These are phyloP conservation scores for Papilio glaucus DNA, from an alignment of 1,140 invertebrate genomes.

Conservation along the genomic window DNA sequence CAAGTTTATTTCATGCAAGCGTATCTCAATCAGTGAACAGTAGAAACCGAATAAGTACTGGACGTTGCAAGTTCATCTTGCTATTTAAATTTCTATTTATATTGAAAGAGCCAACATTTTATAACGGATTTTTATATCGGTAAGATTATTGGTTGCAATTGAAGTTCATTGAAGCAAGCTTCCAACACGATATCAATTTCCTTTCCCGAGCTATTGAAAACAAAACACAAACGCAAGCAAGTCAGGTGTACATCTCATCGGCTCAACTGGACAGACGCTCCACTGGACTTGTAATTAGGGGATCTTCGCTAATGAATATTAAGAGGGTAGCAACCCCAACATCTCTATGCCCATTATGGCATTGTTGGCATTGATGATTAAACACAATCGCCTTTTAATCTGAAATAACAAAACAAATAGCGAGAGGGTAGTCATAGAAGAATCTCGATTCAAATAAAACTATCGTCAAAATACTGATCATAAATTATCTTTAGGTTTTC, in stretches of 20 bases:
- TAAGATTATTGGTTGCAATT: slow-evolving; percentile 63
- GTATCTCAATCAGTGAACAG: background rate
- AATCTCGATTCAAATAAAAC: slow-evolving; percentile 6
- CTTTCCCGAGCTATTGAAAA: slow-evolving; percentile 65
- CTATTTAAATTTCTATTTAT: slow-evolving; percentile 32
- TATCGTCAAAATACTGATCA: slow-evolving; percentile 26
- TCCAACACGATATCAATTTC: slow-evolving; percentile 71
- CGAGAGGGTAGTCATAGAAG: slow-evolving; percentile 44
- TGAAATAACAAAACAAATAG: slow-evolving; percentile 53
- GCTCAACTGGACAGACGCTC: slow-evolving; percentile 51
- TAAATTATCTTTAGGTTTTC: background rate
- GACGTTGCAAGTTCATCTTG: background rate
- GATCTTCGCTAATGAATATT: slow-evolving; percentile 76
- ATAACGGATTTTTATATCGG: slow-evolving; percentile 47
- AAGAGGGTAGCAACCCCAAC: slow-evolving; percentile 67
- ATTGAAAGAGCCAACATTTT: slow-evolving; percentile 42
- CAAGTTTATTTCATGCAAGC: background rate
- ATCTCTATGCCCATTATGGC: slow-evolving; percentile 50
- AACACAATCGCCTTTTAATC: slow-evolving; percentile 70
- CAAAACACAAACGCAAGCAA: slow-evolving; percentile 66
- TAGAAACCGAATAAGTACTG: background rate
- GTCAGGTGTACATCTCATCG: slow-evolving; percentile 70
- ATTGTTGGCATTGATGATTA: slow-evolving; percentile 72
- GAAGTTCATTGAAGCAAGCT: slow-evolving; percentile 60
- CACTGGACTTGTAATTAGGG: slow-evolving; percentile 74